Evolutionary conservation across 2,888 invertebrate genomes (phyloP), one percentile per base, ranked within the genome.

Genomic region (Gandaritis pyraliata): DNA sequence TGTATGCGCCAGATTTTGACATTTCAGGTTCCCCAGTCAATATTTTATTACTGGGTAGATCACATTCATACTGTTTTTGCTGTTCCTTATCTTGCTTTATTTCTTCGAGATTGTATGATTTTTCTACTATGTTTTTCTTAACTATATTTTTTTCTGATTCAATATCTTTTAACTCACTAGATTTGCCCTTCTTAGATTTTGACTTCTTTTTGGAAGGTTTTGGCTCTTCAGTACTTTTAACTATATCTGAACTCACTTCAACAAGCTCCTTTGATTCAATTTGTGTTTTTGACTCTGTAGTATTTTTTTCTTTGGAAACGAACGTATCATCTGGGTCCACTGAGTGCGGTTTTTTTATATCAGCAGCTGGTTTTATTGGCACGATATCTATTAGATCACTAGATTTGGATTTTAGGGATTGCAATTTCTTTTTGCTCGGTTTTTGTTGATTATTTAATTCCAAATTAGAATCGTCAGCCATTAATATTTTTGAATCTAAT

Each of bases 1-100:
- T 76, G 13, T 84, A 85, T 61, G 84, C 89, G 63, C 88, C 75
- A 29, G 84, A 81, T 47, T 83, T 77, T 39, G 81, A 49, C 58
- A 71, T 76, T 65, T 75, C 77, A 15, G 38, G 11, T 50, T 61
- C 61, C 33, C 58, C 62, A 30, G 23, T 62, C 41, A 67, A 59
- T 50, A 55, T 47, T 58, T 52, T 30, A 12, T 68, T 54, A 10
- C 23, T 43, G 38, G 51, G 2, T 7, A 41, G 29, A 29, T 49
- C 18, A 41, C 18, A 15, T 56, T 15, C 18, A 16, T 12, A 3
- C 1, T 38, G 4, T 33, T 55, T 48, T 29, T 18, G 18, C 7
- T 50, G 29, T 18, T 46, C 41, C 5, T 36, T 49, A 16, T 12
- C 30, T 33, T 39, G 41, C 12, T 18, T 13, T 36, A 23, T 12